Percentiles rank a stretch among this genome's conserved stretches.
Conservation (phyloP, 2,797 vertebrate species). For the Propithecus perrieri region DNA sequence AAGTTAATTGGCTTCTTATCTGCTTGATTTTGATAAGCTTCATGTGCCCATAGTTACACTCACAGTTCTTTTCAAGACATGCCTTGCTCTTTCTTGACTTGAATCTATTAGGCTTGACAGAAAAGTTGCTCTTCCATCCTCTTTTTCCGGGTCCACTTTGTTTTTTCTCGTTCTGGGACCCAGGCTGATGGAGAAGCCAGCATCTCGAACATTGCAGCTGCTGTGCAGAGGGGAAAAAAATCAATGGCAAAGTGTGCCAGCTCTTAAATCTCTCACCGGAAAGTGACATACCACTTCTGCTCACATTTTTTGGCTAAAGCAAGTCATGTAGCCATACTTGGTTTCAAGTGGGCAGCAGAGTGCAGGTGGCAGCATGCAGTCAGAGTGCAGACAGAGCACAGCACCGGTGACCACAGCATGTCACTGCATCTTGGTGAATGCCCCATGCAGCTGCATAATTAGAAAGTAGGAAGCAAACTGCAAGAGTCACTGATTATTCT, state of each 20-base stretch:
- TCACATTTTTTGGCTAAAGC: neutral
- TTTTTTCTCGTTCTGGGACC: neutral
- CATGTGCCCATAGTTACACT: neutral
- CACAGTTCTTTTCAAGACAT: neutral
- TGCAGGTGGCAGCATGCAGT: neutral
- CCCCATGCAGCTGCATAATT: neutral
- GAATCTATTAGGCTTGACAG: neutral
- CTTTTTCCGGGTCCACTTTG: neutral
- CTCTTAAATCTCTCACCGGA: neutral
- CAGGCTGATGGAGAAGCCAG: neutral
- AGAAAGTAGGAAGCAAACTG: neutral
- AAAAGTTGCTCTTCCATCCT: neutral
- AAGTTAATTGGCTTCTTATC: neutral
- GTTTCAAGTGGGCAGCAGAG: neutral
- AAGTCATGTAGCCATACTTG: neutral
- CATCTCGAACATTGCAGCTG: neutral
- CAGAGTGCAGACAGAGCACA: neutral
- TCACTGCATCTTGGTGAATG: neutral
- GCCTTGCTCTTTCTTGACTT: neutral
- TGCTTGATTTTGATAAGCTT: neutral
- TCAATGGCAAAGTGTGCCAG: neutral
- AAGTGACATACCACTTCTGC: neutral
- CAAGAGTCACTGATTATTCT: neutral
- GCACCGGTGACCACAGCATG: neutral
- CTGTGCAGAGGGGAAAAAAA: neutral